Conservation (phyloP, 2,888 invertebrate species). For the Aradus depressus region DNA sequence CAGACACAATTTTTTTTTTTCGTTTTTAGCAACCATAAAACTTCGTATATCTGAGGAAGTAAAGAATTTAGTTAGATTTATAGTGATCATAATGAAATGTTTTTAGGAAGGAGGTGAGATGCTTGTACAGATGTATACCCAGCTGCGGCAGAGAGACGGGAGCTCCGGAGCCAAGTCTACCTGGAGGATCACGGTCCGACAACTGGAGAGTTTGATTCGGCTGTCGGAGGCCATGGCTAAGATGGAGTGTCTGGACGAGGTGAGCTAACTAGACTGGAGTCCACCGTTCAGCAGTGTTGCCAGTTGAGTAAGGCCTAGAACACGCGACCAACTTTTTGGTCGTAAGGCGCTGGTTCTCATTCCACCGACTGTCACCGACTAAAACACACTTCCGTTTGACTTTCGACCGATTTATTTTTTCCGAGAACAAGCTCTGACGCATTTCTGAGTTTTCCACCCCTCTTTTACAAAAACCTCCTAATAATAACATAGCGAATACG, state of each 20-base stretch:
- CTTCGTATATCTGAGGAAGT: no score
- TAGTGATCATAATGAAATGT: background rate
- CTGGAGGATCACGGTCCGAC: slow-evolving; percentile 95
- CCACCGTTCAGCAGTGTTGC: no score
- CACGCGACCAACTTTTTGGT: background rate
- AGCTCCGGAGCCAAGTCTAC: slow-evolving; percentile 51
- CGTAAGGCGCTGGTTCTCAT: background rate
- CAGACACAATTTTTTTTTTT: no score
- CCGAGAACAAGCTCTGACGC: no score
- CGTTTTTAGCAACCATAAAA: no score
- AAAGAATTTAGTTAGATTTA: background rate
- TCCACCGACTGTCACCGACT: no score
- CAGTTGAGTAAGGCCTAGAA: no score
- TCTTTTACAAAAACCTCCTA: no score
- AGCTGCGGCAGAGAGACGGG: slow-evolving; percentile 73
- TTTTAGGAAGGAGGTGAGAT: slow-evolving; percentile 63
- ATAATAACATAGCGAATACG: no score
- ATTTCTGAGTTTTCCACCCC: no score
- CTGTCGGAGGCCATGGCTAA: slow-evolving; percentile 94
- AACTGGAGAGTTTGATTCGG: slow-evolving; percentile 89
- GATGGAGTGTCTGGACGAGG: slow-evolving; percentile 87
- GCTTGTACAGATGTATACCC: slow-evolving; percentile 79
- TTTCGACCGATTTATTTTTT: no score
- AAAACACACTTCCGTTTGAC: no score
- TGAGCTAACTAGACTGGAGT: slow-evolving; percentile 34